Evolutionary conservation across 2,888 invertebrate species (phyloP), one percentile per base, ranked within the genome.

Genomic region (Hetaerina titia): DNA sequence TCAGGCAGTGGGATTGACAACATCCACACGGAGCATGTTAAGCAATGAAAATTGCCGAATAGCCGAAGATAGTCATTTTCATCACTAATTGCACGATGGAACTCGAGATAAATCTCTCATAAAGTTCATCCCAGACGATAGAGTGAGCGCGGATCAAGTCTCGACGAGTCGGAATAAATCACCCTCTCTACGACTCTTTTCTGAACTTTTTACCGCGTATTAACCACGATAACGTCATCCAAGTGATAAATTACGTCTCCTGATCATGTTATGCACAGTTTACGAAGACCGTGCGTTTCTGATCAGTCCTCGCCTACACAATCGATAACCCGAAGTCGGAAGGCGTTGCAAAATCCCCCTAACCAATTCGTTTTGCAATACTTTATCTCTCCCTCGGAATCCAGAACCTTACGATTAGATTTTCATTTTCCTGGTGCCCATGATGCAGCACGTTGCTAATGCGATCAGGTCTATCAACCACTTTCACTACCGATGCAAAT

Each of bases 401-500:
- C 74, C 81, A 15, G 25, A 15, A 15, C 31, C 81, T 31, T 31
- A 13, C 81, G 81, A 81, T 81, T 81, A 81, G 81, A 81, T 81
- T 81, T 31, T 25, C 31, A 22, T 31, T 81, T 81, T 31, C 81
- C 81, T 25, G 13, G 81, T 81, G 31, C 81, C 15, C 31, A 81
- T 11, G 69, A 69, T 69, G 69, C 69, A 69, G 17, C n/a, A n/a
- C 69, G 69, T n/a, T 69, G 69, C 69, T 9, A 69, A 8, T 69
- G 25, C 15, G 81, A 81, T 81, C 11, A 69, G 2, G 69, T 5
- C 22, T 69, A n/a, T 69, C 69, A 31, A 31, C 81, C 25, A 13
- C 81, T 31, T 81, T 81, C 81, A 81, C 81, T 31, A 25, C 31
- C 81, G 81, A 81, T 81, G 31, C 81, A 31, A 31, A 81, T 81